Base-by-base conservation (phyloP, 2,113 vertebrate genomes). In the Chaetodon trifascialis region DNA sequence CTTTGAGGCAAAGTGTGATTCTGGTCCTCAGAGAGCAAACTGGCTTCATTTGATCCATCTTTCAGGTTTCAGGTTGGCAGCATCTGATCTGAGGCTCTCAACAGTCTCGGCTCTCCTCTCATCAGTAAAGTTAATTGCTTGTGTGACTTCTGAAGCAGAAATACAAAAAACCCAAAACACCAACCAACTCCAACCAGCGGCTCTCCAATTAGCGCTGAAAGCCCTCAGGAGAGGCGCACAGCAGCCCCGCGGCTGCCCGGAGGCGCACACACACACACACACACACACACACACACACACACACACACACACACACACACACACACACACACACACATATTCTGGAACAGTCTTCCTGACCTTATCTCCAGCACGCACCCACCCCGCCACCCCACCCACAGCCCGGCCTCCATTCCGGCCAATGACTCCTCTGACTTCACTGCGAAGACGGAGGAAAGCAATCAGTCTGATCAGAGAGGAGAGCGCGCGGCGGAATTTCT, bases 401-500 rank as follows among this genome's bases (percentile, higher is more conserved):
- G 9, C 10, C 38, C 2, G 42, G n/a, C 62, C 60, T 34, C 25
- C 70, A 75, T 23, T 51, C 36, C 4, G 19, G 23, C 76, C 70
- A 49, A 73, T 79, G 55, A 30, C 66, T 59, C 42, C 51, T 2
- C 70, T 59, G 44, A 78, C 73, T 75, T 66, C 47, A 63, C 63
- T 65, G 66, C 25, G 47, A 64, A 62, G 56, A 55, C 47, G 17
- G 59, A 46, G 17, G 21, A 49, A 49, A 64, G 63, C 9, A 62
- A 87, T 87, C 79, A 11, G n/a, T 85, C 71, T 60, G 15, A 76
- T 73, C 65, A 16, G 76, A 52, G 54, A 7, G 34, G 42, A 52
- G 66, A 7, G 82, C 47, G 38, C 51, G 36, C 10, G 7, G 30
- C 30, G 30, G 30, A 30, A 30, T 47, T 40, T 23, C 55, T 44